phyloP scores from a whole-genome alignment of 1,140 invertebrate species.

The Chironomus tepperi region DNA sequence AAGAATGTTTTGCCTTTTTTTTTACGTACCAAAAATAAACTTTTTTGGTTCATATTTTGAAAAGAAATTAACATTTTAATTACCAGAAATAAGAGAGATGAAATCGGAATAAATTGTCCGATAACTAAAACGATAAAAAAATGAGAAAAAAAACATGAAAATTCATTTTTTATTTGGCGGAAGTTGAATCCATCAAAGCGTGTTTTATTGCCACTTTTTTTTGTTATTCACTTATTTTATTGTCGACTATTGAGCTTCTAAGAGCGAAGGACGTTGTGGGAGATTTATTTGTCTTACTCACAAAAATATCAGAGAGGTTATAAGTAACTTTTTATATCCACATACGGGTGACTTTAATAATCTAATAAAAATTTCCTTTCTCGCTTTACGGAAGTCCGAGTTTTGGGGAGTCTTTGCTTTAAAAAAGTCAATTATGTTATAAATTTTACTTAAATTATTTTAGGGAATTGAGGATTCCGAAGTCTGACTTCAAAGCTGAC shows the following conservation, averaged over 20 bases:
- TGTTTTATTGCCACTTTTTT: constrained; percentile 8
- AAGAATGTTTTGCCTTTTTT: background rate
- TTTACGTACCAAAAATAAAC: background rate
- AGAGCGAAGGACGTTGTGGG: background rate
- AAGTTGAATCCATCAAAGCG: background rate
- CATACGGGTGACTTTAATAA: no score
- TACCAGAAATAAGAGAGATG: background rate
- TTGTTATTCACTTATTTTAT: background rate
- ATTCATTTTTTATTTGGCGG: no score
- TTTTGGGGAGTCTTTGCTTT: no score
- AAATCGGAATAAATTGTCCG: background rate
- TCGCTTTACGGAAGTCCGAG: no score
- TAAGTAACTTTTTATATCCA: no score
- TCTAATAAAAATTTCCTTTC: no score
- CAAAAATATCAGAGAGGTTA: background rate
- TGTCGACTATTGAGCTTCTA: background rate
- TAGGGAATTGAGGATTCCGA: no score
- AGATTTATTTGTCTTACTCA: background rate
- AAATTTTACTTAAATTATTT: no score
- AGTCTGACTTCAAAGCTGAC: no score
- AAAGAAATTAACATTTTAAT: constrained; percentile 4
- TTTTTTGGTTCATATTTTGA: background rate
- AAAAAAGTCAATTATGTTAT: no score
- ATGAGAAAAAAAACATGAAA: background rate
- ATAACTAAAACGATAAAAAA: constrained; percentile 6